Base-by-base conservation (phyloP, 2,888 invertebrate species). In the Lepidochrysops patricia region DNA sequence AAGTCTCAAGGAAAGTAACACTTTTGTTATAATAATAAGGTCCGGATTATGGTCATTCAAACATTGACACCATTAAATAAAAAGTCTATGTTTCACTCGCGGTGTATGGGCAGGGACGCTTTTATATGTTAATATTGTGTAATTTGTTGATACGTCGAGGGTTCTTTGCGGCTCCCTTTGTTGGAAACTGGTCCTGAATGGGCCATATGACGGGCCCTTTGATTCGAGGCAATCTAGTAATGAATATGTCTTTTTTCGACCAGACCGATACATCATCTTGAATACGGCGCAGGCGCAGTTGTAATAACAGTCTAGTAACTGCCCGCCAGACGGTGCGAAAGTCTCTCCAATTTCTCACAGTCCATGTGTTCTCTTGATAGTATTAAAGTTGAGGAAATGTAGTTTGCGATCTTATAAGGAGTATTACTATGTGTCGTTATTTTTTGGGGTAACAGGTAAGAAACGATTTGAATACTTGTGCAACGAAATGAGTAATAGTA, bases 111-210 rank as follows among this genome's bases (percentile, higher is more conserved):
- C 74, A 70, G 71, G 73, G 71, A 69, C 61, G 65, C 65, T 80
- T 89, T 88, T 72, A 84, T 77, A 89, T 89, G 87, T 75, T 76
- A 88, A 89, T 89, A 64, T 72, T 82, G 82, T 88, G 81, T 88
- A 88, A 88, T 89, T 89, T 89, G 86, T 87, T 87, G 84, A 85
- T 87, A 79, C 70, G 79, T 80, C 79, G 84, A 88, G 89, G 89
- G 88, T 85, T 78, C 78, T 84, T 86, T 87, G 87, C 79, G 84
- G 84, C 84, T 75, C 78, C 76, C 81, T 80, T 88, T 89, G 81
- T 88, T 67, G 62, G 61, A 67, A 84, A 87, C 87, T 79, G 80
- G 88, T 85, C 75, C 61, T 74, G 75, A 79, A 80, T 77, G 76
- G 76, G 82, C 79, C 84, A 85, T 87, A 83, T 86, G 87, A 86